Evolutionary conservation across 2,888 invertebrate species (phyloP).

Genomic region (Hirtodrosophila alboralis): DNA sequence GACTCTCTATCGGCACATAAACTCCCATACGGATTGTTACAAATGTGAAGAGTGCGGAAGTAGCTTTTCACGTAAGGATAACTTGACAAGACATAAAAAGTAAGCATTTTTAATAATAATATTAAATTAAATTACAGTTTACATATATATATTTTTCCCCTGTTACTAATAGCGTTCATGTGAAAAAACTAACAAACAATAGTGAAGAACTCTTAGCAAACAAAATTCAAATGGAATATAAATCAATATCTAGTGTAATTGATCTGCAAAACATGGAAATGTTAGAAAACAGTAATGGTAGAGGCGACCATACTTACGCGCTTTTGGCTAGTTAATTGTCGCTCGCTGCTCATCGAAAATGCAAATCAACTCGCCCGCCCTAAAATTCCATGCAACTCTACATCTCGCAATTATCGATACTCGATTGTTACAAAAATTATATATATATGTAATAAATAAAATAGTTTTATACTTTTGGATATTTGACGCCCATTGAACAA

Average conservation of each 20-base stretch:
- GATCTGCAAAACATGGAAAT: not conserved
- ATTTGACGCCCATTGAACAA: constrained; percentile 9
- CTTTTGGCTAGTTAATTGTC: constrained; percentile 3
- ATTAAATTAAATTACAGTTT: no score
- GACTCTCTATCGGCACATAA: constrained; percentile 25
- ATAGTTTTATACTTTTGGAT: constrained; percentile 25
- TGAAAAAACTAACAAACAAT: not conserved
- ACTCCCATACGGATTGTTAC: constrained; percentile 20
- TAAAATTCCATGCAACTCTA: constrained; percentile 25
- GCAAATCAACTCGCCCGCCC: constrained; percentile 1
- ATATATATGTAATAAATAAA: constrained; percentile 24
- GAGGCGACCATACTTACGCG: constrained; percentile 15
- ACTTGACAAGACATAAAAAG: constrained; percentile 32
- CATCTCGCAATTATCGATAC: constrained; percentile 27
- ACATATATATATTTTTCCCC: not conserved
- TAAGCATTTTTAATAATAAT: not conserved
- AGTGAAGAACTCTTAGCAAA: not conserved
- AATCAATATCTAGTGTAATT: not conserved
- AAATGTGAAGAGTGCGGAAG: constrained; percentile 18
- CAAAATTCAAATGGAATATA: not conserved
- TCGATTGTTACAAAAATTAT: constrained; percentile 15
- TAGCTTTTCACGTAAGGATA: constrained; percentile 34
- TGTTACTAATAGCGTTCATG: constrained; percentile 22
- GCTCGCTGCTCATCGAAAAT: not conserved
- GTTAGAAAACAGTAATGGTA: not conserved